Evolutionary conservation across 2,888 invertebrate genomes (phyloP).

Genomic region (Clistopyga incitator): DNA sequence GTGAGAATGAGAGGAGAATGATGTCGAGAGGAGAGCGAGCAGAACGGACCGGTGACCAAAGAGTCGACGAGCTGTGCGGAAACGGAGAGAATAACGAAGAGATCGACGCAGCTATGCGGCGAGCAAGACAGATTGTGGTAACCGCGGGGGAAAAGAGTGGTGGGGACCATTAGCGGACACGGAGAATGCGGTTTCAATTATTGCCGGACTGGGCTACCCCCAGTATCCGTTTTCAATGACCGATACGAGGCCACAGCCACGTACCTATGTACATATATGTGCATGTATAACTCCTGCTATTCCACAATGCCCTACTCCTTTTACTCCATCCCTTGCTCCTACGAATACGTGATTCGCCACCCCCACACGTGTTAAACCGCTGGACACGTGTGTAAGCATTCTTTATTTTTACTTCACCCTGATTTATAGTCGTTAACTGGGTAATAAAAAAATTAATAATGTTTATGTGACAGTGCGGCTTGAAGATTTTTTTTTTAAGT

Average conservation of each 20-base stretch:
- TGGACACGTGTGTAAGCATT: constrained; percentile 49
- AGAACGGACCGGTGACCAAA: constrained; percentile 6
- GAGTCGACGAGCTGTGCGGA: constrained; percentile 22
- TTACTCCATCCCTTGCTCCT: constrained; percentile 45
- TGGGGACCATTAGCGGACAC: constrained; percentile 74
- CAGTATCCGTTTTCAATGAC: constrained; percentile 77
- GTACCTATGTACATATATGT: constrained; percentile 27
- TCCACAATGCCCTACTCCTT: constrained; percentile 31
- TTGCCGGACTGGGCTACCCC: constrained; percentile 71
- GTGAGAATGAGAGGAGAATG: constrained; percentile 38
- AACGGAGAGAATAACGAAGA: constrained; percentile 44
- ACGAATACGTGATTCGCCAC: constrained; percentile 40
- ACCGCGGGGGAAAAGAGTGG: constrained; percentile 56
- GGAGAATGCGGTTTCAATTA: constrained; percentile 80
- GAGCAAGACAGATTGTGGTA: constrained; percentile 34
- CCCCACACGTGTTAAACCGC: constrained; percentile 34
- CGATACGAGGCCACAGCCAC: constrained; percentile 71
- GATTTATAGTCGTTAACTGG: neutral
- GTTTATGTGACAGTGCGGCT: neutral
- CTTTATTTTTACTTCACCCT: constrained; percentile 49
- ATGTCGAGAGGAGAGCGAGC: constrained; percentile 42
- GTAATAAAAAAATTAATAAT: no score
- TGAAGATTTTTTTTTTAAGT: constrained; percentile 30
- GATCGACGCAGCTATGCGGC: neutral
- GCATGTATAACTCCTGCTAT: constrained; percentile 33